Conservation (phyloP, 2,113 vertebrate species). For the Mesocricetus auratus region DNA sequence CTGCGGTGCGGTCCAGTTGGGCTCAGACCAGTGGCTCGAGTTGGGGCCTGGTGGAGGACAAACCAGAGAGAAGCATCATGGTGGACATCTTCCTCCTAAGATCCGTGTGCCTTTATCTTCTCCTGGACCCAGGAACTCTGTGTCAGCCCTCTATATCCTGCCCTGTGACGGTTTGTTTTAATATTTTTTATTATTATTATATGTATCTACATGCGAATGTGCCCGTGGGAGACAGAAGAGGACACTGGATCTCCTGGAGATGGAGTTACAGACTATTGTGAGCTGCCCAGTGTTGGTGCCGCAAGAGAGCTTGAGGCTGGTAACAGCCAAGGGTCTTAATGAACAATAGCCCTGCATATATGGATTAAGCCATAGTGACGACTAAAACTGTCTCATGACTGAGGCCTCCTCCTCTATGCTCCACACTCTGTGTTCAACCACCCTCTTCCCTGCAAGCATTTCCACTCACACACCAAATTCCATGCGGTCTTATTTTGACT, state of each 20-base stretch:
- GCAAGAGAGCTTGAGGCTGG: not conserved
- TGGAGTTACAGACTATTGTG: not conserved
- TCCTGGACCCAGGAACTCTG: not conserved
- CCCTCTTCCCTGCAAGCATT: not conserved
- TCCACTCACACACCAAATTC: not conserved
- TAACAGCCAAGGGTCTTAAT: not conserved
- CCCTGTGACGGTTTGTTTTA: not conserved
- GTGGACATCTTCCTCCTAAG: not conserved
- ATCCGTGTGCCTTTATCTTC: not conserved
- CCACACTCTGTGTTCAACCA: not conserved
- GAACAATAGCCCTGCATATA: accelerated
- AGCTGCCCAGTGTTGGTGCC: not conserved
- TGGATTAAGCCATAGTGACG: accelerated
- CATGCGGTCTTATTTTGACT: not conserved
- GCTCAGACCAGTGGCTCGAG: not conserved
- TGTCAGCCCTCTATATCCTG: not conserved
- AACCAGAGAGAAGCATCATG: not conserved
- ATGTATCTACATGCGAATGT: not conserved
- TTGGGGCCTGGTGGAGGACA: not conserved
- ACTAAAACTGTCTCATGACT: not conserved
- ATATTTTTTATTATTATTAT: not conserved
- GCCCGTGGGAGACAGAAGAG: not conserved
- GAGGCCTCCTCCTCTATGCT: not conserved
- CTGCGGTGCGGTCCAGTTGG: constrained; percentile 38
- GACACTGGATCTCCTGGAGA: not conserved